phyloP scores from a whole-genome alignment of 2,113 vertebrate genomes.

The Tupaia tana region DNA sequence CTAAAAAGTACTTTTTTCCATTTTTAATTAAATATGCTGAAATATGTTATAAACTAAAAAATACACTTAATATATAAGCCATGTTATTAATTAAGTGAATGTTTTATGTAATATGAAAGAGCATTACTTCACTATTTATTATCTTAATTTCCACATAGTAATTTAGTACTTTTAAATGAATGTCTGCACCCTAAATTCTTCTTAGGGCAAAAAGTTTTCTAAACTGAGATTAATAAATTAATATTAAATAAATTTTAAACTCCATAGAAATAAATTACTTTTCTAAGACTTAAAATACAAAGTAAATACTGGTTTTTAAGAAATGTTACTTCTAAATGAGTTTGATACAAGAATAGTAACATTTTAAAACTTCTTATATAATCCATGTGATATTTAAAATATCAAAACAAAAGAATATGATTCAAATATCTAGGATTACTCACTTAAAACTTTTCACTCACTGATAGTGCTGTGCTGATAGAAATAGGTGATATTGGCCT shows the following conservation, averaged over 20 bases:
- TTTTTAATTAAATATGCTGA: not conserved
- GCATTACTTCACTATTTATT: slow-evolving; percentile 32
- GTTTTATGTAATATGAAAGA: slow-evolving; percentile 8
- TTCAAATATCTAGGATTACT: not conserved
- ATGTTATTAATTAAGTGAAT: slow-evolving; percentile 12
- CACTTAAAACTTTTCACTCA: slow-evolving; percentile 25
- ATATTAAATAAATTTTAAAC: slow-evolving; percentile 30
- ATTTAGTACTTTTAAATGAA: slow-evolving; percentile 40
- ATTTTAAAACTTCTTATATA: slow-evolving; percentile 20
- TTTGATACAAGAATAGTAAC: not conserved
- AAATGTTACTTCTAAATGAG: slow-evolving; percentile 34
- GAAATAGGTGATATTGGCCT: not conserved
- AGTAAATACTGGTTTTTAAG: not conserved
- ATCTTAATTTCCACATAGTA: not conserved
- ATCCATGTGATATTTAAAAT: not conserved
- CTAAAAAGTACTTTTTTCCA: not conserved
- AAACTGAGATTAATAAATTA: slow-evolving; percentile 17
- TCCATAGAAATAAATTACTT: slow-evolving; percentile 43
- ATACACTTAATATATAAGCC: not conserved
- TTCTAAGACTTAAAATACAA: slow-evolving; percentile 20
- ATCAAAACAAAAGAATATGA: not conserved
- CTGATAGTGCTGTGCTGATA: not conserved
- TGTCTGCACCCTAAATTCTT: not conserved
- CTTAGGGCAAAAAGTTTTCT: not conserved
- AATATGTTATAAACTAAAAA: not conserved